These are phyloP conservation scores for Tortricodes alternella DNA, from an alignment of 2,888 invertebrate species.

Conservation along the genomic window DNA sequence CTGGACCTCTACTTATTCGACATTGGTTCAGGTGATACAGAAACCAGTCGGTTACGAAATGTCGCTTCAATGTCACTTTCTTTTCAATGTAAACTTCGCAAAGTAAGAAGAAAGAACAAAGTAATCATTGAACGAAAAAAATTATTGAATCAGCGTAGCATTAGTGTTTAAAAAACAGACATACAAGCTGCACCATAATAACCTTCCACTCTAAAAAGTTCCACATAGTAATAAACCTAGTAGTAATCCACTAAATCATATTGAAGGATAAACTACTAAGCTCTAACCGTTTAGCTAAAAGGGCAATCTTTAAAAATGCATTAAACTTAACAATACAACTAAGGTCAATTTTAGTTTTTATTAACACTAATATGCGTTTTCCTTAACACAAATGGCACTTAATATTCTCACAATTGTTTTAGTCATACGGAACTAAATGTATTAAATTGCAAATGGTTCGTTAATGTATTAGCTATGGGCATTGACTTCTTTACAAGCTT, in stretches of 20 bases:
- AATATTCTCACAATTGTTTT: slow-evolving; percentile 30
- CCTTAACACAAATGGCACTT: slow-evolving; percentile 30
- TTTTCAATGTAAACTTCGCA: too few relatives aligned
- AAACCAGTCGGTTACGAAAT: too few relatives aligned
- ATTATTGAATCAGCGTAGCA: too few relatives aligned
- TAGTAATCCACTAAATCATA: background rate
- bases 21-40: too few relatives aligned
- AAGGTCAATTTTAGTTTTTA: slow-evolving; percentile 22
- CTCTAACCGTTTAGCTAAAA: slow-evolving; percentile 5
- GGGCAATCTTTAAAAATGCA: slow-evolving; percentile 25
- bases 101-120: too few relatives aligned
- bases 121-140: too few relatives aligned
- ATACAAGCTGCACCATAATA: too few relatives aligned
- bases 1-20: too few relatives aligned
- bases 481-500: slow-evolving; percentile 4
- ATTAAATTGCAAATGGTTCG: slow-evolving; percentile 26
- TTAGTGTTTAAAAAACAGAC: too few relatives aligned
- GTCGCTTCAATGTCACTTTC: too few relatives aligned
- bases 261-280: slow-evolving; percentile 8
- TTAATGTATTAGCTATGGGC: slow-evolving; percentile 28
- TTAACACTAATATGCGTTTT: slow-evolving; percentile 26
- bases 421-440: slow-evolving; percentile 30
- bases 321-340: slow-evolving; percentile 20
- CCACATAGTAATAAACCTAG: too few relatives aligned
- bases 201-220: too few relatives aligned